phyloP scores from a whole-genome alignment of 2,888 invertebrate genomes.

The Spilarctia lutea region DNA sequence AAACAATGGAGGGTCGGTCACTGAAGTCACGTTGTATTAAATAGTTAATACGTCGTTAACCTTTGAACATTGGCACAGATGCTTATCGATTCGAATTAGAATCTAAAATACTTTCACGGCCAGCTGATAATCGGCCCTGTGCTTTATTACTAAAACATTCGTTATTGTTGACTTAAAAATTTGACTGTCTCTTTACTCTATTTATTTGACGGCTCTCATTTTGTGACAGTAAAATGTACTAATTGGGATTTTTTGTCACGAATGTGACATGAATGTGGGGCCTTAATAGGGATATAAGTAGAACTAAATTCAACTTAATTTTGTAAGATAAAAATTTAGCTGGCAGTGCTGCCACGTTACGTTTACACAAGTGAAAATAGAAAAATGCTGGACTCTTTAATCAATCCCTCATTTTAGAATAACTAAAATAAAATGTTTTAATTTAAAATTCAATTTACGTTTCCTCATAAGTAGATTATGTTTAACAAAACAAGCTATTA shows the following conservation, averaged over 20 bases:
- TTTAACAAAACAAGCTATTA: not conserved
- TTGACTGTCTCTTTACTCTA: constrained; percentile 7
- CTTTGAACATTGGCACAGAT: constrained; percentile 58
- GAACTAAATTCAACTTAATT: not conserved
- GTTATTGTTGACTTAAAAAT: constrained; percentile 22
- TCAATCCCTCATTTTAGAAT: not conserved
- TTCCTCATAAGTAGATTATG: not conserved
- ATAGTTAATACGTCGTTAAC: constrained; percentile 68
- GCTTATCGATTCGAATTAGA: constrained; percentile 54
- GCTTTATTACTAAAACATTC: constrained; percentile 23
- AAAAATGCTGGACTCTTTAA: not conserved
- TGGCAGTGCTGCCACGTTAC: not conserved
- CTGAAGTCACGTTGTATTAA: constrained; percentile 59
- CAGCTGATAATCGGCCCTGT: constrained; percentile 21
- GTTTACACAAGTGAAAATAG: not conserved
- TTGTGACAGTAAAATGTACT: not conserved
- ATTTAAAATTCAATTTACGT: not conserved
- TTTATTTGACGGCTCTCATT: not conserved
- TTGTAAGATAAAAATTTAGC: not conserved
- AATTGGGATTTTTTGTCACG: not conserved
- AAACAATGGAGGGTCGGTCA: constrained; percentile 58
- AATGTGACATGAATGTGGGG: not conserved
- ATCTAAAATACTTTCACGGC: constrained; percentile 47
- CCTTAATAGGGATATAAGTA: too few relatives aligned
- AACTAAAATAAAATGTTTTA: not conserved